These are phyloP conservation scores for Corythornis vintsioides DNA, from an alignment of 2,113 vertebrate genomes.

Conservation along the genomic window DNA sequence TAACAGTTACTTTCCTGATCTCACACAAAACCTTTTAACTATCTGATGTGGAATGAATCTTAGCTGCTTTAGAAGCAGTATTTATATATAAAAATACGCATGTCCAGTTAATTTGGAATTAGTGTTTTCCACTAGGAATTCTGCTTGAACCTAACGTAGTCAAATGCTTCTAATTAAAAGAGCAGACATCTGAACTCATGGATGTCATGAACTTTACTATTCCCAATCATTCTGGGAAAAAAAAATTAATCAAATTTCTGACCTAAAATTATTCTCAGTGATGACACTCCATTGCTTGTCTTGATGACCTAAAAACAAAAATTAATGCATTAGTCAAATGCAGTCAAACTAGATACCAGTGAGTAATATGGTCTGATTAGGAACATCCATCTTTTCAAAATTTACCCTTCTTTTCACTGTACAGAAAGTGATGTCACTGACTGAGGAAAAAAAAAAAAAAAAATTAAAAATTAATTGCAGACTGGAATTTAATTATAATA, in stretches of 20 bases:
- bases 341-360: constrained; percentile 9
- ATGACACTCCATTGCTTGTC: constrained; percentile 30
- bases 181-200: not conserved
- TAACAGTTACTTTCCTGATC: not conserved
- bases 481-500: not conserved
- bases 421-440: not conserved
- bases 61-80: not conserved
- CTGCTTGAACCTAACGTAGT: not conserved
- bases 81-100: not conserved
- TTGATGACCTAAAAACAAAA: constrained; percentile 45
- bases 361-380: not conserved
- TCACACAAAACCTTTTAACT: not conserved
- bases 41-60: not conserved
- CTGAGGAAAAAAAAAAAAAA: not conserved
- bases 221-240: not conserved
- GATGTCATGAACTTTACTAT: not conserved
- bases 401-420: not conserved
- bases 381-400: not conserved
- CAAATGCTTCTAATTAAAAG: not conserved
- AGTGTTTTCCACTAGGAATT: not conserved
- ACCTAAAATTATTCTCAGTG: constrained; percentile 40
- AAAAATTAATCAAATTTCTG: constrained; percentile 12
- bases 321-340: constrained; percentile 36
- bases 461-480: not conserved
- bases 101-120: not conserved